A percentile compares a stretch with the other conserved stretches of the same genome.
Conservation (phyloP, 2,888 invertebrate species). For the Tiliacea citrago region DNA sequence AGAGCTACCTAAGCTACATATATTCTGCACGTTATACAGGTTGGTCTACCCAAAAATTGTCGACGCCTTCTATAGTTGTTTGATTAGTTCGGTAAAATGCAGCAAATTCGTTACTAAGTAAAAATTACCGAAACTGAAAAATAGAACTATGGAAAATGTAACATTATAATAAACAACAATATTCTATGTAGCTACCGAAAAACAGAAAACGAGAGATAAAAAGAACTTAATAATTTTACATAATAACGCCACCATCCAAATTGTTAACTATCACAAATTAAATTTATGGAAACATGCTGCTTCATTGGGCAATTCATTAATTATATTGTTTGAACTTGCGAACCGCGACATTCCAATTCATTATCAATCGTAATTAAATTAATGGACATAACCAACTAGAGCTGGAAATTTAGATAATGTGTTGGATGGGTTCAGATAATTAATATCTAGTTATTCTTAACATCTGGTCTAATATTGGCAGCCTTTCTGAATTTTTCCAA, state of each 20-base stretch:
- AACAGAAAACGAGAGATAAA: neutral
- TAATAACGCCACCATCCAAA: neutral
- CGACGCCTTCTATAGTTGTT: neutral
- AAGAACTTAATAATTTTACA: neutral
- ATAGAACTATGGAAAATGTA: neutral
- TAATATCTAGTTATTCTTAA: neutral
- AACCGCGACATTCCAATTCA: slow-evolving; percentile 3
- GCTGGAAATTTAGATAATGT: neutral
- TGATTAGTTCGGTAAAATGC: neutral
- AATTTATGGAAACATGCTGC: neutral
- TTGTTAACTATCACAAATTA: neutral
- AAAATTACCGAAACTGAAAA: neutral
- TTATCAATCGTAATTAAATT: neutral
- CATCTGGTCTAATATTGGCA: neutral
- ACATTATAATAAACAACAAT: neutral
- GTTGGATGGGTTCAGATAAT: neutral
- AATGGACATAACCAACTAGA: neutral
- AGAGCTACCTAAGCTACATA: neutral
- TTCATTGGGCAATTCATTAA: slow-evolving; percentile 3
- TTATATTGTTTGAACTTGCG: slow-evolving; percentile 4
- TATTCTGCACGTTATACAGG: neutral
- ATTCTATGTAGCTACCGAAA: neutral
- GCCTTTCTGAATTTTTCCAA: too few species aligned
- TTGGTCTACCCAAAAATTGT: neutral
- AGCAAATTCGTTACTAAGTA: neutral